Conservation (phyloP, 2,888 invertebrate genomes). For the Melinaea marsaeus region DNA sequence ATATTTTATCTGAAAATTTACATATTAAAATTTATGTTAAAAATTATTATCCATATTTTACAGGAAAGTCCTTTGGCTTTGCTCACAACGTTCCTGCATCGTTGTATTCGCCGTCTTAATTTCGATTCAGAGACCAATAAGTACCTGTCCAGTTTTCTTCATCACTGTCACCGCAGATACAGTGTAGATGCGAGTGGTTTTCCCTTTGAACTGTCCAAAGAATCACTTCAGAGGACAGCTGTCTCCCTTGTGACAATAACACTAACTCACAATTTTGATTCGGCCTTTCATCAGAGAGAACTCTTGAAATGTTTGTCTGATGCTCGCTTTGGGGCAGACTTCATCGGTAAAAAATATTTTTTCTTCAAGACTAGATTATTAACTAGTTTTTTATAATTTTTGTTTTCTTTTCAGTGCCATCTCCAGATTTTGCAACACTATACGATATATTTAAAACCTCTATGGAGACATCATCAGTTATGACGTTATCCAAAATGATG, state of each 20-base stretch:
- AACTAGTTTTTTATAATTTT: background rate
- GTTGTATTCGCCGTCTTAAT: conserved; percentile 66
- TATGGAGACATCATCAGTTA: conserved; percentile 71
- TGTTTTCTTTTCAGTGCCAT: conserved; percentile 53
- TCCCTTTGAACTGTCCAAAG: conserved; percentile 67
- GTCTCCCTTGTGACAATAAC: conserved; percentile 79
- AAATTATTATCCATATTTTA: conserved; percentile 8
- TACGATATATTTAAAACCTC: conserved; percentile 78
- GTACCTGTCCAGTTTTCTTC: conserved; percentile 55
- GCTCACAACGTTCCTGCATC: conserved; percentile 78
- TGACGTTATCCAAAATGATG: conserved; percentile 73
- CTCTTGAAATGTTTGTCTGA: conserved; percentile 79
- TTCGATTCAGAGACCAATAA: conserved; percentile 68
- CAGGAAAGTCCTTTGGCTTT: conserved; percentile 81
- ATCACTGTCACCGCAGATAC: conserved; percentile 60
- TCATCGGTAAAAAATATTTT: conserved; percentile 51
- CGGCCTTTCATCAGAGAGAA: conserved; percentile 80
- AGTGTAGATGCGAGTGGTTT: conserved; percentile 53
- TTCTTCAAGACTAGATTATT: background rate
- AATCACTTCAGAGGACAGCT: conserved; percentile 75
- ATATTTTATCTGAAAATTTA: background rate
- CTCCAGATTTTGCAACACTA: conserved; percentile 61
- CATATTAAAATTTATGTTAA: conserved; percentile 2
- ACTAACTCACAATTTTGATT: conserved; percentile 79
- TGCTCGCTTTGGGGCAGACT: conserved; percentile 76